These are phyloP conservation scores for Noctua pronuba DNA, from an alignment of 2,888 invertebrate species.

Conservation along the genomic window DNA sequence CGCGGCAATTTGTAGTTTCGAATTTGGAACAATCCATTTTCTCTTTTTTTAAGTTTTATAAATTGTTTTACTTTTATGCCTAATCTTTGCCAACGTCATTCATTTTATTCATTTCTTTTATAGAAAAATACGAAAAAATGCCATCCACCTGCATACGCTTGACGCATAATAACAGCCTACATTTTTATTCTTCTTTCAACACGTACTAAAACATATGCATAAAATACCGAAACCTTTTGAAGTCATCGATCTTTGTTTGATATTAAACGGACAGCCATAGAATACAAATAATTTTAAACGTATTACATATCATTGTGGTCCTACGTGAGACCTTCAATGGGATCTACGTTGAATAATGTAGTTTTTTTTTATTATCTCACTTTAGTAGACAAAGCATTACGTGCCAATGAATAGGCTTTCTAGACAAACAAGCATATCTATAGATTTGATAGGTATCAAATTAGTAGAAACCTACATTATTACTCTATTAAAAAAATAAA, in stretches of 20 bases:
- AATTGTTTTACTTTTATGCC: background rate
- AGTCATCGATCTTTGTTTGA: constrained; percentile 61
- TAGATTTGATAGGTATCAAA: constrained; percentile 1
- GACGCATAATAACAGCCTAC: constrained; percentile 30
- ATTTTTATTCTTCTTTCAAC: constrained; percentile 44
- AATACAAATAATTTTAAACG: constrained; percentile 60
- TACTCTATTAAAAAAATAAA: background rate
- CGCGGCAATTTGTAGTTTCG: constrained; percentile 36
- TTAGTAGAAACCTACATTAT: background rate
- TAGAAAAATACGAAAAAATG: background rate
- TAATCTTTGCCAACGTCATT: background rate
- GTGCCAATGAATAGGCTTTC: constrained; percentile 42
- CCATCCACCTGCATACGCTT: constrained; percentile 14
- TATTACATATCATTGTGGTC: constrained; percentile 52
- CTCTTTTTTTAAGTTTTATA: constrained; percentile 8
- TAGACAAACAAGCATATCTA: constrained; percentile 20
- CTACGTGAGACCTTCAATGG: constrained; percentile 70
- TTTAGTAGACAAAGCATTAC: constrained; percentile 64
- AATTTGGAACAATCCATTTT: constrained; percentile 25
- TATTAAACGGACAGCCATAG: constrained; percentile 44
- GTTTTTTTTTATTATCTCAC: constrained; percentile 68
- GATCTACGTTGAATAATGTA: constrained; percentile 71
- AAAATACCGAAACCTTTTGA: constrained; percentile 45
- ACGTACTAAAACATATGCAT: constrained; percentile 44
- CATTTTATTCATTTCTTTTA: background rate